These are phyloP conservation scores for Cremastinae sp. DNA, from an alignment of 2,888 invertebrate species.

Conservation along the genomic window DNA sequence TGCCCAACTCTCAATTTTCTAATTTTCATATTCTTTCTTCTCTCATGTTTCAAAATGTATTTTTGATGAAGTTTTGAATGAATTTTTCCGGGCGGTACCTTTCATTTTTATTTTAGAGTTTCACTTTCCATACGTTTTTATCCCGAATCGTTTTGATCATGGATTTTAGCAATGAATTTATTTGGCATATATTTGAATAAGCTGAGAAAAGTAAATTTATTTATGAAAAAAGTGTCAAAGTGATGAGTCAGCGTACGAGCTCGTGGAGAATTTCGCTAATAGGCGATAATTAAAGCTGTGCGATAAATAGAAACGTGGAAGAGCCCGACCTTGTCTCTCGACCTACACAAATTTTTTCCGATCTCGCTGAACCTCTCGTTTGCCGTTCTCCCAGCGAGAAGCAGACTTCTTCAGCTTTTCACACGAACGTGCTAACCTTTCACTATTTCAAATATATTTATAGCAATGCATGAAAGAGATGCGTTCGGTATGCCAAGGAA, in stretches of 20 bases:
- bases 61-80: too few relatives aligned
- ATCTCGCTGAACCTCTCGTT: conserved; percentile 39
- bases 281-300: conserved; percentile 44
- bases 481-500: conserved; percentile 32
- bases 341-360: conserved; percentile 53
- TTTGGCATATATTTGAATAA: too few relatives aligned
- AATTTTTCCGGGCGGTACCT: too few relatives aligned
- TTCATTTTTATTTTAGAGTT: too few relatives aligned
- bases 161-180: too few relatives aligned
- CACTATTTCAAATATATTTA: conserved; percentile 41
- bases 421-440: conserved; percentile 13
- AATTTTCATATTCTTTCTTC: not conserved
- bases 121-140: too few relatives aligned
- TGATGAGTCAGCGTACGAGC: not conserved
- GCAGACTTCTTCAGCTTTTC: conserved; percentile 45
- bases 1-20: not conserved
- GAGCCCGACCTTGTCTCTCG: conserved; percentile 53
- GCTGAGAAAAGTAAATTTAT: too few relatives aligned
- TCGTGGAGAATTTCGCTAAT: conserved; percentile 50
- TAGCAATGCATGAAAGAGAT: too few relatives aligned
- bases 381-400: conserved; percentile 50
- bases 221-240: too few relatives aligned
- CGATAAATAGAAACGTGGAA: not conserved
- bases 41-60: too few relatives aligned
- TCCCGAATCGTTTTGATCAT: too few relatives aligned